A percentile compares a stretch with the other conserved stretches of the same genome.
phyloP scores from a whole-genome alignment of 2,113 vertebrate species.

The Zosterops lateralis region DNA sequence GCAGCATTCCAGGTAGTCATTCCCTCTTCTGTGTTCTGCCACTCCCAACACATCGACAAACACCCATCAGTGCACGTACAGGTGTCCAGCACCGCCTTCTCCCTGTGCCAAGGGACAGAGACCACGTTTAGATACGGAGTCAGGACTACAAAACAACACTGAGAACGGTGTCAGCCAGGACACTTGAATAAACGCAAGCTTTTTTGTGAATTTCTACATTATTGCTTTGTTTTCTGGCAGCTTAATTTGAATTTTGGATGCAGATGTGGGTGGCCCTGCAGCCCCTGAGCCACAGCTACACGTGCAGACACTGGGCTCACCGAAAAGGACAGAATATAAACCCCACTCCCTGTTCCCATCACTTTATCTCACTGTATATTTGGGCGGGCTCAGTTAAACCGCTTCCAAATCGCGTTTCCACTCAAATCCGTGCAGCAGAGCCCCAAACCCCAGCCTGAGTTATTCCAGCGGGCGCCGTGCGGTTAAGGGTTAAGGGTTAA shows the following conservation, averaged over 20 bases:
- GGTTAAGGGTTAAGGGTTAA: no score
- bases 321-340: rapidly evolving
- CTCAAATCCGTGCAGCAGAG: neutral
- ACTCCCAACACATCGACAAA: rapidly evolving
- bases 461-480: rapidly evolving
- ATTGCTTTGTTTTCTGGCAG: neutral
- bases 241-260: neutral
- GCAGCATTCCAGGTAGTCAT: neutral
- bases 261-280: neutral
- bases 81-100: neutral
- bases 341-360: neutral
- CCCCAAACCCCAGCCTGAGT: no score
- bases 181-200: rapidly evolving
- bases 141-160: neutral
- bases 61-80: rapidly evolving
- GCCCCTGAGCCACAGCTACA: rapidly evolving
- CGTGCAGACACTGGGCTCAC: rapidly evolving
- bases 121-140: rapidly evolving
- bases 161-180: neutral
- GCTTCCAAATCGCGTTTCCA: neutral
- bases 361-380: rapidly evolving
- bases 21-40: neutral
- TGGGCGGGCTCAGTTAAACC: neutral
- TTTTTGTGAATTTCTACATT: neutral
- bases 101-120: neutral